Conservation (phyloP, 2,888 invertebrate species). For the Cartodere bifasciata region DNA sequence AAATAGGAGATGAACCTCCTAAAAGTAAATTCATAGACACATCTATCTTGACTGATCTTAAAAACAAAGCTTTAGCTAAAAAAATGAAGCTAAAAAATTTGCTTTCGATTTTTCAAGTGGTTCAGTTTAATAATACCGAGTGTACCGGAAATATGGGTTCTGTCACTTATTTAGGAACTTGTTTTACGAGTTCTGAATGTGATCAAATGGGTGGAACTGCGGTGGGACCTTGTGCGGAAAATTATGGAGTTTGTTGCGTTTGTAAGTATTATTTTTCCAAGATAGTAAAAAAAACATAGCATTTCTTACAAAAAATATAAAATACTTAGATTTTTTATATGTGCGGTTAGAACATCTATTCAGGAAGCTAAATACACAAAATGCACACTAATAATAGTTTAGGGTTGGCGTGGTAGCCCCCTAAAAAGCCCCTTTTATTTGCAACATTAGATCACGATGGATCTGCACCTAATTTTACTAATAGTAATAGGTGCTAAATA, state of each 20-base stretch:
- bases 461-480: too few species aligned
- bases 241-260: constrained; percentile 62
- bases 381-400: too few species aligned
- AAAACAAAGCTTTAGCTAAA: constrained; percentile 30
- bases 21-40: constrained; percentile 19
- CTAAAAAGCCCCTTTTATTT: too few species aligned
- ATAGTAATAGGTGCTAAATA: background rate
- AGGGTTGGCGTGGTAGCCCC: too few species aligned
- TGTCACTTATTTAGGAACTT: constrained; percentile 54
- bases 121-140: constrained; percentile 52
- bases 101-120: constrained; percentile 56
- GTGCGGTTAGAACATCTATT: too few species aligned
- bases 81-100: constrained; percentile 36
- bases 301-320: too few species aligned
- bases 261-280: constrained; percentile 44
- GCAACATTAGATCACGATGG: too few species aligned
- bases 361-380: too few species aligned
- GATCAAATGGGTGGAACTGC: constrained; percentile 44
- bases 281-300: too few species aligned
- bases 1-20: too few species aligned
- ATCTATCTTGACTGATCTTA: constrained; percentile 15
- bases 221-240: constrained; percentile 58
- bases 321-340: too few species aligned
- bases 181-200: constrained; percentile 57
- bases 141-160: constrained; percentile 42